Evolutionary conservation across 2,888 invertebrate species (phyloP), one percentile per base, ranked within the genome.

Genomic region (Hydrotaea cyrtoneurina): DNA sequence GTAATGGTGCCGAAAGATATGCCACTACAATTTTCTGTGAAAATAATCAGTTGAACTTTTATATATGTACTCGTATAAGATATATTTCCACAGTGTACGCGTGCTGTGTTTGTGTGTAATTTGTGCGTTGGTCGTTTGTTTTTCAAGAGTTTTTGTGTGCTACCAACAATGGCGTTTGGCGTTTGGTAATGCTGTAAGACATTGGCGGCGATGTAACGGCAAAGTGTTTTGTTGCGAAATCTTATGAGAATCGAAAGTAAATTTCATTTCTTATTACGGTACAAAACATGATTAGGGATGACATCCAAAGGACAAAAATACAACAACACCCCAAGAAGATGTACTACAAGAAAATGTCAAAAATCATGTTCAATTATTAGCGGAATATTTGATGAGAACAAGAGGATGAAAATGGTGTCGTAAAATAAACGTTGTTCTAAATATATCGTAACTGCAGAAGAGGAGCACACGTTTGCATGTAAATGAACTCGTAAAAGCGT

Each of bases 1-100:
- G 59, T 59, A 23, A 59, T 59, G 26, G 23, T 23, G 59, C 23
- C 59, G 2, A 21, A 55, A 26, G 26, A 59, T 26, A 59, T 59
- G 59, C 7, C 59, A 59, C 23, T 59, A 23, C 11, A 21, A 23
- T 23, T 57, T 57, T 21, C 21, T 4, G 57, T 21, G 57, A 57
- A 59, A 59, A 59, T 59, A 59, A 59, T 59, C 59, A 59, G 10
- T 59, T 59, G 59, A 59, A 23, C 26, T 15, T 59, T 55, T 50
- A 15, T 53, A 55, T 55, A 26, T 59, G n/a, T n/a, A n/a, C n/a
- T n/a, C n/a, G 59, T 23, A 21, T 26, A 59, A 26, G 23, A 23
- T 26, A 59, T 23, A 26, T 59, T 26, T 10, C 21, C 55, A 55
- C 55, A 4, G 19, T 53, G 53, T 53, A 53, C n/a, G n/a, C n/a